Conservation (phyloP, 1,140 invertebrate genomes). For the Lasioglossum baleicum region DNA sequence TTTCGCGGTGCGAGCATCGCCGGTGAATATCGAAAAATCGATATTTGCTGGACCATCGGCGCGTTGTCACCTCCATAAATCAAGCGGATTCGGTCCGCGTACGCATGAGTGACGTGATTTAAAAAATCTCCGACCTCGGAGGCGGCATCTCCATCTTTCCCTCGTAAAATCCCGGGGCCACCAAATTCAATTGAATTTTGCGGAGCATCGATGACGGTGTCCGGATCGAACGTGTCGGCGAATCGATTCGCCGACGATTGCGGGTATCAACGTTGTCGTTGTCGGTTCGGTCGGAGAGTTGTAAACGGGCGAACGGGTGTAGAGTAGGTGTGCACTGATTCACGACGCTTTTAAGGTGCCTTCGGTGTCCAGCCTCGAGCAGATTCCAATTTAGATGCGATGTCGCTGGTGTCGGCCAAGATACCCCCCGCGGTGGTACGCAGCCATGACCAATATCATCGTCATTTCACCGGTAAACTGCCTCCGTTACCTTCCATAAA, state of each 20-base stretch:
- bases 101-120: conserved; percentile 27
- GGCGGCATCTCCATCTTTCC: conserved; percentile 47
- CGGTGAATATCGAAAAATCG: conserved; percentile 54
- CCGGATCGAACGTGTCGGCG: conserved; percentile 32
- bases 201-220: conserved; percentile 23
- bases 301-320: background rate
- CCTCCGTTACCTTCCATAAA: background rate
- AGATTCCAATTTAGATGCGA: conserved; percentile 70
- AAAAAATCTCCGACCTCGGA: conserved; percentile 48
- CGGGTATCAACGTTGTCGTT: background rate
- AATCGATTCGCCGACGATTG: conserved; percentile 21
- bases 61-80: conserved; percentile 59
- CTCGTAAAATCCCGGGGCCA: conserved; percentile 36
- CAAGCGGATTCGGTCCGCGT: conserved; percentile 42
- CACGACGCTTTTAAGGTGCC: conserved; percentile 14
- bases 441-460: conserved; percentile 36
- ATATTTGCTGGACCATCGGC: conserved; percentile 54
- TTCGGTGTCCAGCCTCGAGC: background rate
- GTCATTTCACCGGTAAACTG: conserved; percentile 12
- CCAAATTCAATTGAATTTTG: conserved; percentile 42
- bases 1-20: background rate
- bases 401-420: conserved; percentile 38
- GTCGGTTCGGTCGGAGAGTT: background rate
- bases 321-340: background rate
- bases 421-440: conserved; percentile 10